These are phyloP conservation scores for Gadopsis marmoratus DNA, from an alignment of 2,797 vertebrate species.

Conservation along the genomic window DNA sequence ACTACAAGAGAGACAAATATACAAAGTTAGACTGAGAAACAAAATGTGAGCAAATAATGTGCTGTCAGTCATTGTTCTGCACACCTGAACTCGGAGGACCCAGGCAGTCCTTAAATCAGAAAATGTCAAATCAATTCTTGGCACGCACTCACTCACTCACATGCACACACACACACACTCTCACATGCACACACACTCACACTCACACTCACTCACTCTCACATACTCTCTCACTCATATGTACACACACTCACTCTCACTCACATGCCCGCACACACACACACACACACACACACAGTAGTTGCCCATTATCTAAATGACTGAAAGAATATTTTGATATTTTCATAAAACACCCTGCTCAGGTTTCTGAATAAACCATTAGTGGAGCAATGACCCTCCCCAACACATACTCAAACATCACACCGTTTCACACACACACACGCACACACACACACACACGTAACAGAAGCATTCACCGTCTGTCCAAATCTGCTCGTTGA, in stretches of 20 bases:
- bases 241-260: slow-evolving; percentile 31
- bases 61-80: not conserved
- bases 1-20: not conserved
- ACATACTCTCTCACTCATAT: slow-evolving; percentile 28
- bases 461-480: slow-evolving; percentile 57
- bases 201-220: slow-evolving; percentile 22
- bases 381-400: slow-evolving; percentile 56
- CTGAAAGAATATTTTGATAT: slow-evolving; percentile 57
- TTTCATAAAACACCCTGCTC: slow-evolving; percentile 68
- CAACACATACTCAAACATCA: slow-evolving; percentile 61
- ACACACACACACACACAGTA: slow-evolving; percentile 44
- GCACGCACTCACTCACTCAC: slow-evolving; percentile 8
- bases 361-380: slow-evolving; percentile 74
- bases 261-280: not conserved
- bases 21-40: not conserved
- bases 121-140: slow-evolving; percentile 32
- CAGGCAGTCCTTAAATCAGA: slow-evolving; percentile 32
- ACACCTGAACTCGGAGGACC: slow-evolving; percentile 40
- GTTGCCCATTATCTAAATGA: slow-evolving; percentile 49
- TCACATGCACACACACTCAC: not conserved
- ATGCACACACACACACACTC: not conserved
- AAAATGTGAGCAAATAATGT: slow-evolving; percentile 2
- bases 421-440: slow-evolving; percentile 28
- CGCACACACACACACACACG: slow-evolving; percentile 22
- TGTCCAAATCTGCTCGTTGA: slow-evolving; percentile 56